phyloP scores from a whole-genome alignment of 2,888 invertebrate genomes.

The Anthrax anthrax region DNA sequence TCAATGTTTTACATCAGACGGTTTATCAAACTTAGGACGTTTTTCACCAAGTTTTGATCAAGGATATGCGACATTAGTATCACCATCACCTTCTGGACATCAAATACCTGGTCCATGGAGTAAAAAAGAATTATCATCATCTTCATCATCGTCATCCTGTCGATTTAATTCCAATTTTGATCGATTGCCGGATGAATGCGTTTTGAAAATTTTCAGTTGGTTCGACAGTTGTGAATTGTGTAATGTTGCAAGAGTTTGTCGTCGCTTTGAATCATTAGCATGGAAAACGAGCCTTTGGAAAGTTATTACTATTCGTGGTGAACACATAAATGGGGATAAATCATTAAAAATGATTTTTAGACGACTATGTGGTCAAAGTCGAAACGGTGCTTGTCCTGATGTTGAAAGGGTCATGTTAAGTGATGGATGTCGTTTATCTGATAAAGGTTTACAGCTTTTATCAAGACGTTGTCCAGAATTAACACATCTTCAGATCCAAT shows the following conservation, averaged over 20 bases:
- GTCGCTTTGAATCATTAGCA: conserved; percentile 58
- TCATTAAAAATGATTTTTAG: conserved; percentile 49
- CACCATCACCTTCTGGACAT: conserved; percentile 37
- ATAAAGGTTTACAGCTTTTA: conserved; percentile 59
- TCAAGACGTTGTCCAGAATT: conserved; percentile 69
- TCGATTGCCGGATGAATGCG: conserved; percentile 48
- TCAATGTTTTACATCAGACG: conserved; percentile 29
- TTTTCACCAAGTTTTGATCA: conserved; percentile 60
- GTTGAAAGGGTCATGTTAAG: conserved; percentile 51
- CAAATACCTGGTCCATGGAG: conserved; percentile 28
- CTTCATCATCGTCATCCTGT: conserved; percentile 6
- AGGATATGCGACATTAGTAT: conserved; percentile 65
- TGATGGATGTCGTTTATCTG: conserved; percentile 57
- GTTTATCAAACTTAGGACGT: conserved; percentile 33
- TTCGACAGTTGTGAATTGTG: conserved; percentile 57
- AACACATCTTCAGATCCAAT: conserved; percentile 64
- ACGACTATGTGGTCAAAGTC: conserved; percentile 48
- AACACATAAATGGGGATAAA: conserved; percentile 43
- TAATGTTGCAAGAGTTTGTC: conserved; percentile 58
- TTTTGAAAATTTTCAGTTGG: conserved; percentile 55
- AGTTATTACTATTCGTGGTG: conserved; percentile 47
- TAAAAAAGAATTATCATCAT: conserved; percentile 25
- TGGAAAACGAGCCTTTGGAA: conserved; percentile 69
- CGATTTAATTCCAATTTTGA: conserved; percentile 41
- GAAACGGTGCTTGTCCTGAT: conserved; percentile 51